These are phyloP conservation scores for Nasonia longicornis DNA, from an alignment of 1,140 invertebrate species.

Conservation along the genomic window DNA sequence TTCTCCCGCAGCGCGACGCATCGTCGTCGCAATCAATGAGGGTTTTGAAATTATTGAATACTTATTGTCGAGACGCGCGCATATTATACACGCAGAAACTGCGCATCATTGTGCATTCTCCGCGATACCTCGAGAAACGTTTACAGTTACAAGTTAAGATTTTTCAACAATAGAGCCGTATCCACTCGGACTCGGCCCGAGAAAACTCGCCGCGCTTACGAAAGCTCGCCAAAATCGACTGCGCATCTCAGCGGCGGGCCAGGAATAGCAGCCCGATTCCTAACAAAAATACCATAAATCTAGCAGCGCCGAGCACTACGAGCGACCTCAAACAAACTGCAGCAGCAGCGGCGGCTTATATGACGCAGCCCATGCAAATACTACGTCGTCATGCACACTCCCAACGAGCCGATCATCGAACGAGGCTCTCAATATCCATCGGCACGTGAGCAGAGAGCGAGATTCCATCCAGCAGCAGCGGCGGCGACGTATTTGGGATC, in stretches of 20 bases:
- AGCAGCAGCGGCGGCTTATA: not conserved
- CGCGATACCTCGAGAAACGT: too few species aligned
- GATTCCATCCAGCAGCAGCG: not conserved
- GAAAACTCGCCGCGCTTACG: not conserved
- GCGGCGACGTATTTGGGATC: slow-evolving; percentile 7
- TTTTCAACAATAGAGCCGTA: too few species aligned
- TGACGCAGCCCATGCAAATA: not conserved
- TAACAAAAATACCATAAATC: not conserved
- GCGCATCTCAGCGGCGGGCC: not conserved
- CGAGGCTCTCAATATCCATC: not conserved
- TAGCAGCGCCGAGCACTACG: not conserved
- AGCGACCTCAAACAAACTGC: not conserved
- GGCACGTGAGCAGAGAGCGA: not conserved
- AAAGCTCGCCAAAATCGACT: not conserved
- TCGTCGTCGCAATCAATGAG: not conserved
- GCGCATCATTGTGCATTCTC: too few species aligned
- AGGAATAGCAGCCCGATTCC: not conserved
- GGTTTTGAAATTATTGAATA: not conserved
- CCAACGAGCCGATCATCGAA: not conserved
- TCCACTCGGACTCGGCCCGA: too few species aligned
- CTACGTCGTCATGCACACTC: not conserved
- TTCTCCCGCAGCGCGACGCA: not conserved
- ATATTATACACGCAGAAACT: not conserved
- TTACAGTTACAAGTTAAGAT: too few species aligned
- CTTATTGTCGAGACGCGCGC: not conserved